These are phyloP conservation scores for Heliocidaris tuberculata DNA, from an alignment of 35 echinoderm and acorn worm genomes.

Conservation along the genomic window DNA sequence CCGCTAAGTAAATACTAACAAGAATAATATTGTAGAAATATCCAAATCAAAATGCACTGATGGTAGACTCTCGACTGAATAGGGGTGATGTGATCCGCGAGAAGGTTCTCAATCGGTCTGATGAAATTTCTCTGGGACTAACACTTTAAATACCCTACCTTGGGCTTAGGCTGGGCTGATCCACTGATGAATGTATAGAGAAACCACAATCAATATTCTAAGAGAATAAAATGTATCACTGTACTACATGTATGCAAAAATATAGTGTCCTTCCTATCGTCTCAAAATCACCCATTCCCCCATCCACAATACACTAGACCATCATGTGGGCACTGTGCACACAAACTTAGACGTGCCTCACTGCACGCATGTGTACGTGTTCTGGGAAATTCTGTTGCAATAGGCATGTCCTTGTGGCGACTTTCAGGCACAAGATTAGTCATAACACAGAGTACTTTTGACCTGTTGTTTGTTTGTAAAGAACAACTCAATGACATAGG, in stretches of 20 bases:
- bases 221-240: too few relatives aligned
- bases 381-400: background rate
- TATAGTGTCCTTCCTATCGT: too few relatives aligned
- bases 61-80: background rate
- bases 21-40: background rate
- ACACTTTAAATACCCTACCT: background rate
- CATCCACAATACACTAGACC: background rate
- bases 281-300: background rate
- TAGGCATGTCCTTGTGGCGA: background rate
- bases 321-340: background rate
- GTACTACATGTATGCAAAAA: too few relatives aligned
- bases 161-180: background rate
- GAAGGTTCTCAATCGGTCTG: background rate
- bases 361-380: background rate
- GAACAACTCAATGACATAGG: background rate
- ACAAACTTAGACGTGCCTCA: background rate
- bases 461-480: background rate
- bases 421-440: background rate
- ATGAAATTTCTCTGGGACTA: background rate
- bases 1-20: background rate
- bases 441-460: background rate
- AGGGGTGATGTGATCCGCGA: background rate
- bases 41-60: background rate
- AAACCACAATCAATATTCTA: too few relatives aligned
- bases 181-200: too few relatives aligned